Conservation (phyloP, 2,797 vertebrate genomes). For the Enteromius argenteus region DNA sequence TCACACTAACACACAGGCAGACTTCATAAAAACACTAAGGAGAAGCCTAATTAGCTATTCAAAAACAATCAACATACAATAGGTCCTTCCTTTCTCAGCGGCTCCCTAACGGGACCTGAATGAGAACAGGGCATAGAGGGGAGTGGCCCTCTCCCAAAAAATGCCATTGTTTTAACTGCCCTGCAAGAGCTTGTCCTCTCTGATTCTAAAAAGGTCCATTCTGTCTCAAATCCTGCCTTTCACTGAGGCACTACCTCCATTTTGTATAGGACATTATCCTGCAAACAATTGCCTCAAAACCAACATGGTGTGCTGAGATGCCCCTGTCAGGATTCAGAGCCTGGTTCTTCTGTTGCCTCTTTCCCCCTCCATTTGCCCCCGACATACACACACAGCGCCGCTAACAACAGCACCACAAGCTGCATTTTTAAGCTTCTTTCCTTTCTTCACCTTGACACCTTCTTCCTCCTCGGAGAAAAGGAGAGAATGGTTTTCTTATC, state of each 20-base stretch:
- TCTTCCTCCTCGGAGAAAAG: not conserved
- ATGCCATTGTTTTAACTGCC: slow-evolving; percentile 53
- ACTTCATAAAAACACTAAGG: slow-evolving; percentile 25
- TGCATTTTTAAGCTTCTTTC: slow-evolving; percentile 8
- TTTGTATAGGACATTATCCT: slow-evolving; percentile 59
- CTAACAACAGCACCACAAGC: not conserved
- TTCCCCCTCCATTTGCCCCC: not conserved
- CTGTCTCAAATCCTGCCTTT: slow-evolving; percentile 60
- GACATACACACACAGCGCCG: not conserved
- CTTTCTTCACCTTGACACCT: slow-evolving; percentile 2
- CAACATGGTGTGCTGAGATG: slow-evolving; percentile 39
- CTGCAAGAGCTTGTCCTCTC: slow-evolving; percentile 36
- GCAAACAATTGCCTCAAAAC: slow-evolving; percentile 54
- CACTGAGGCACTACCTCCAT: slow-evolving; percentile 35
- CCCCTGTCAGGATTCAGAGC: slow-evolving; percentile 15
- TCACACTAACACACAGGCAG: not conserved
- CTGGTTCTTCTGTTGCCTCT: not conserved
- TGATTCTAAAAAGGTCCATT: slow-evolving; percentile 55
- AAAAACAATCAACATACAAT: slow-evolving; percentile 23
- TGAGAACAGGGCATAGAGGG: slow-evolving; percentile 25
- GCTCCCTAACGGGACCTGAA: slow-evolving; percentile 41
- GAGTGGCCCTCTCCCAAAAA: slow-evolving; percentile 42
- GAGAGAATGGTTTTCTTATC: not conserved
- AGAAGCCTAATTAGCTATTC: slow-evolving; percentile 38
- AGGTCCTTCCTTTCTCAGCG: slow-evolving; percentile 3